phyloP scores from a whole-genome alignment of 1,140 invertebrate species.

The Zaprionus inermis region DNA sequence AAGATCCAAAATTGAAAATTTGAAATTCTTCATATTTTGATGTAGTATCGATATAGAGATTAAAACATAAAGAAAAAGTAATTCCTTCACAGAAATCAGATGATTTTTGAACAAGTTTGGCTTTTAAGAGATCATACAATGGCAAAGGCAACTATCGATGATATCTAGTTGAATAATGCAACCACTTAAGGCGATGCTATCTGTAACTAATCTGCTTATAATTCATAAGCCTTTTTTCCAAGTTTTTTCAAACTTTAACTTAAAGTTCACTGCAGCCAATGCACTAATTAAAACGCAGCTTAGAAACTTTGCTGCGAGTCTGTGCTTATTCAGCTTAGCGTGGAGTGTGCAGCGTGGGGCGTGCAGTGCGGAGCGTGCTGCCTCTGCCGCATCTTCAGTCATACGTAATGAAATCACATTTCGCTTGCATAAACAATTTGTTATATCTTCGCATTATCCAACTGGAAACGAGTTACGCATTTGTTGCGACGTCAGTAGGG shows the following conservation, averaged over 20 bases:
- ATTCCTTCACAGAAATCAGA: no score
- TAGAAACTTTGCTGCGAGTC: background rate
- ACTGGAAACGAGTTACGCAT: slow-evolving; percentile 50
- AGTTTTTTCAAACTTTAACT: background rate
- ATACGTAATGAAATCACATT: slow-evolving; percentile 48
- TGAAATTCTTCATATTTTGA: no score
- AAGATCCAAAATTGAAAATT: no score
- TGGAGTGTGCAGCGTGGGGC: background rate
- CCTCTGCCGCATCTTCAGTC: slow-evolving; percentile 31
- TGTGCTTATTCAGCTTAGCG: background rate
- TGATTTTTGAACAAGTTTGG: no score
- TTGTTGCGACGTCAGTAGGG: slow-evolving; percentile 33
- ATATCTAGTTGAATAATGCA: no score
- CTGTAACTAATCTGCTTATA: background rate
- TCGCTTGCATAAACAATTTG: slow-evolving; percentile 54
- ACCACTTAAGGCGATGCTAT: no score
- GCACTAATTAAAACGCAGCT: slow-evolving; percentile 1
- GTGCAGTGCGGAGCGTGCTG: background rate
- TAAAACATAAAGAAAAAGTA: no score
- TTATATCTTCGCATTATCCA: slow-evolving; percentile 51
- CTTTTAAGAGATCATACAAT: no score
- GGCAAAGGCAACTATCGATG: no score
- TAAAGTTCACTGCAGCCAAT: slow-evolving; percentile 3
- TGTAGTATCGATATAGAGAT: no score
- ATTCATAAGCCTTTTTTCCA: background rate